A percentile compares a stretch with the other conserved stretches of the same genome.
These are phyloP conservation scores for Marmota monax DNA, from an alignment of 2,113 vertebrate genomes.

Conservation along the genomic window DNA sequence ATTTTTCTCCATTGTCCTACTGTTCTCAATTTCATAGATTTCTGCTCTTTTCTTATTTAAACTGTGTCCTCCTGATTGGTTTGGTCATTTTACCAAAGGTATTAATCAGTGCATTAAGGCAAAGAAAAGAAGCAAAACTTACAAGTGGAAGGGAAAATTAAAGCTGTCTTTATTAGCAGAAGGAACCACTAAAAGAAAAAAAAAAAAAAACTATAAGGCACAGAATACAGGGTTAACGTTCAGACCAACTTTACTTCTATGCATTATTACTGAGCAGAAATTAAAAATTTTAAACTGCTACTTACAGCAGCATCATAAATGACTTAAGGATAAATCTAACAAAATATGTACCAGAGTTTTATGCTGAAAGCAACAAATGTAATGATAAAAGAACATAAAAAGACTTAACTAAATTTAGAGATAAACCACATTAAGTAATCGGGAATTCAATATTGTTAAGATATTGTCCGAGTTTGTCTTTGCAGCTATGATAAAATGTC, in stretches of 20 bases:
- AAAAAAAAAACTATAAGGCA: not conserved
- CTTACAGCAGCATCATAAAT: not conserved
- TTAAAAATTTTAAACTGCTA: not conserved
- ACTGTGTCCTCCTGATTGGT: not conserved
- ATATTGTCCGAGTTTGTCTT: not conserved
- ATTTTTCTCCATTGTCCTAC: not conserved
- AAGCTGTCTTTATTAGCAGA: not conserved
- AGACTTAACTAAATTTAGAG: not conserved
- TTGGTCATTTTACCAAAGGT: not conserved
- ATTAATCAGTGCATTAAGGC: not conserved
- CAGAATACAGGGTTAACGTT: not conserved
- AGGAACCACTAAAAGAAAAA: not conserved
- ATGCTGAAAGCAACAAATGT: not conserved
- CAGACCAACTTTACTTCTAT: not conserved
- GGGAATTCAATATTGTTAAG: not conserved
- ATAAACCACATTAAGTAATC: not conserved
- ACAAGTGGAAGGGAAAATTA: not conserved
- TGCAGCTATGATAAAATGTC: not conserved
- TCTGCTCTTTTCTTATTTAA: not conserved
- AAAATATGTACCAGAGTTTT: not conserved
- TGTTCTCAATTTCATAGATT: not conserved
- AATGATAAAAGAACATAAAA: not conserved
- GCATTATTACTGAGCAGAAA: not conserved
- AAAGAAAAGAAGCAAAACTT: not conserved
- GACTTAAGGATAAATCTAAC: not conserved